phyloP scores from a whole-genome alignment of 1,140 invertebrate species.

The Zaprionus nigranus region DNA sequence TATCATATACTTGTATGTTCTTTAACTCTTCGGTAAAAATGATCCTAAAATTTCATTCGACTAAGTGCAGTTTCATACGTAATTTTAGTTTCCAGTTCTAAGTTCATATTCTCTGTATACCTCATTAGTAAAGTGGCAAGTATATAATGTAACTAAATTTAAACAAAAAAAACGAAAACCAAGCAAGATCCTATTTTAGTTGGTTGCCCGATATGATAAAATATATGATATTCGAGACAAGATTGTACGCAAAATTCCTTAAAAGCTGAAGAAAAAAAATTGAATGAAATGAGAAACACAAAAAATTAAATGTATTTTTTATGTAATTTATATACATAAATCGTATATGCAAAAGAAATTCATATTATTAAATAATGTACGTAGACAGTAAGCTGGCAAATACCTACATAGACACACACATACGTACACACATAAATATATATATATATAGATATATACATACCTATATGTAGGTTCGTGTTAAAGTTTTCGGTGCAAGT shows the following conservation, averaged over 20 bases:
- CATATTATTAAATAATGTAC: constrained; percentile 45
- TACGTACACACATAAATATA: constrained; percentile 24
- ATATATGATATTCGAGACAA: neutral
- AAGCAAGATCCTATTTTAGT: constrained; percentile 47
- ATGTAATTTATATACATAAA: constrained; percentile 67
- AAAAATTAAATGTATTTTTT: constrained; percentile 73
- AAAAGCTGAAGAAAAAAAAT: constrained; percentile 35
- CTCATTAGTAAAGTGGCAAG: constrained; percentile 77
- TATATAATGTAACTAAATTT: constrained; percentile 63
- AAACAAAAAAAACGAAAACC: constrained; percentile 26
- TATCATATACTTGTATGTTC: no score
- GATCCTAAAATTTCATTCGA: constrained; percentile 58
- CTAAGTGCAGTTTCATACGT: constrained; percentile 36
- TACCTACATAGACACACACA: constrained; percentile 24
- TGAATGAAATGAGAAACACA: constrained; percentile 27
- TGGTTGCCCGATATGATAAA: constrained; percentile 34
- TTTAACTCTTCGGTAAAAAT: constrained; percentile 51
- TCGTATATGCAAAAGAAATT: constrained; percentile 51
- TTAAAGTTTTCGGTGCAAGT: constrained; percentile 52
- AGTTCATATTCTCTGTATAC: constrained; percentile 73
- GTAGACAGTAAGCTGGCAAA: constrained; percentile 59
- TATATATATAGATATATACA: neutral
- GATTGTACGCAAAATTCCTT: constrained; percentile 41
- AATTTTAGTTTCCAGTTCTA: constrained; percentile 58
- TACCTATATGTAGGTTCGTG: constrained; percentile 35